Base-by-base conservation (phyloP, 2,113 vertebrate genomes). In the Osmerus eperlanus region DNA sequence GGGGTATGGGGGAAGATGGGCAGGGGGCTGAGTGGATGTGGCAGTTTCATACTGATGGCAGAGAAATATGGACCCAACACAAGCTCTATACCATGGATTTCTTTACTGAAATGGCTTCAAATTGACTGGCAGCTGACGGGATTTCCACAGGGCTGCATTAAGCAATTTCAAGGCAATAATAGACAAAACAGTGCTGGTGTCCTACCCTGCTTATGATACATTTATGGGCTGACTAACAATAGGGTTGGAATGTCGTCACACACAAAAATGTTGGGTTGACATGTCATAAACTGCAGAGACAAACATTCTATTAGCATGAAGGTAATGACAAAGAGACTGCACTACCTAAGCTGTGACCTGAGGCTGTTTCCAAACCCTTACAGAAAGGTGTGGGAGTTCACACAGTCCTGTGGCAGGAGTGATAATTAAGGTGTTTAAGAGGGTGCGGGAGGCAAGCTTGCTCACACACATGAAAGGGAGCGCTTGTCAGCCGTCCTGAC, bases 381-480 rank as follows among this genome's bases (percentile, higher is more conserved):
- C 19, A 80, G 28, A 66, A 56, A 79, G 82, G 79, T 83, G 84
- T 83, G 83, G 51, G 73, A 65, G 65, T 85, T 80, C 78, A 84
- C 74, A 67, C 82, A 71, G 69, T 64, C 0, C 67, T 84, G 80
- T 73, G 81, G 77, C 81, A 87, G 77, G 54, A 78, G 86, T 85
- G 81, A 89, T 88, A 90, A 91, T 89, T 86, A 85, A 77, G 78
- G 85, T 87, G 85, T 87, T 89, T 87, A 87, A 83, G 82, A 81
- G 74, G 79, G 81, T 74, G 83, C 19, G 83, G 85, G 79, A 79
- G 86, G 74, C 79, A 76, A 79, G 79, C 76, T 41, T 75, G 82
- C 76, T 87, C 79, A 78, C 78, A 68, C 82, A 86, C 86, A 84
- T 87, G 83, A 89, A 89, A 88, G 82, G 58, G 21, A 79, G 73